Evolutionary conservation across 2,888 invertebrate species (phyloP), one percentile per base, ranked within the genome.

Genomic region (Empis livida): DNA sequence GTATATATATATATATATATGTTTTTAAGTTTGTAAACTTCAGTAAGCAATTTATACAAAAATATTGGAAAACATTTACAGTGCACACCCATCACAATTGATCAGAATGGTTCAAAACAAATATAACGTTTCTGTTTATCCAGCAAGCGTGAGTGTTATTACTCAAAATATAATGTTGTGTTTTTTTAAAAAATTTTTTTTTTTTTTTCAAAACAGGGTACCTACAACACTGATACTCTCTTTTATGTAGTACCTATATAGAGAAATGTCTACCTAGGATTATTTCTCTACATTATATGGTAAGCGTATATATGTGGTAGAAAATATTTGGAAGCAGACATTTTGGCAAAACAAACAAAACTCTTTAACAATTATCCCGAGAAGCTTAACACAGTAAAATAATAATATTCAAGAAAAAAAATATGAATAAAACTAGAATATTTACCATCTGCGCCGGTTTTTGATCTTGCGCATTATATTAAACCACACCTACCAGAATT

Each of bases 11-110:
- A 41, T 46, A 42, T 45, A 44, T 27, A 46, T 42, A 30, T 42
- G 37, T 45, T 43, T 45, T 49, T 50, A 49, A 57, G 57, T 57
- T 57, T 56, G 56, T 56, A 57, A 57, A 57, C 57, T 57, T 53
- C 45, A 32, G 40, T 37, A 40, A 50, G 48, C 47, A 46, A 49
- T 51, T 52, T 52, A 51, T 45, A 44, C 42, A 52, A 46, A 47
- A 51, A 51, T 50, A 51, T 51, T 48, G 49, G 46, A 55, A 55
- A 56, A 55, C 55, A 56, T 57, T 56, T 56, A 55, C 55, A 45
- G 52, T 51, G 52, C 55, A 55, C 55, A 56, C 55, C 55, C 54
- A 55, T 55, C 53, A 54, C 47, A 51, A 49, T 47, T 48, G 48
- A 53, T 53, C 51, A 50, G 51, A 49, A 39, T 17, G 39, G 23